Evolutionary conservation across 2,113 vertebrate species (phyloP).

Genomic region (Turdus rufiventris): DNA sequence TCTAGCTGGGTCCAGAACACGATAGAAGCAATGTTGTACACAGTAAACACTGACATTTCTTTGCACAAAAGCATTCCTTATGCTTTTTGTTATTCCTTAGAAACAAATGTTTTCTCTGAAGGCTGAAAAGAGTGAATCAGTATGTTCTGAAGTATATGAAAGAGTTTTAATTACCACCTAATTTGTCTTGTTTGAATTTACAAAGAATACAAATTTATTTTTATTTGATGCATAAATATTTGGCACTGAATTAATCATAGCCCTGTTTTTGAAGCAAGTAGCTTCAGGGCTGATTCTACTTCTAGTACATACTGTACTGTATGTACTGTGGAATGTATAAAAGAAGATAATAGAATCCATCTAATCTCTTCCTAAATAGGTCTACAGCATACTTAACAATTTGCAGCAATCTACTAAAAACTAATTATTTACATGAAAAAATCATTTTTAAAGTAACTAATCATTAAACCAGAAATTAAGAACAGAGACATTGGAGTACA

Average conservation of each 20-base stretch:
- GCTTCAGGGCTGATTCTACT: slow-evolving; percentile 4
- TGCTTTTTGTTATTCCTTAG: not conserved
- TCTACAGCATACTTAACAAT: not conserved
- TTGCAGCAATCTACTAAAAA: not conserved
- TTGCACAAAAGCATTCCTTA: not conserved
- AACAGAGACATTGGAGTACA: not conserved
- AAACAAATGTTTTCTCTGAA: not conserved
- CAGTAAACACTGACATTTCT: not conserved
- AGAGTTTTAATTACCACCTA: not conserved
- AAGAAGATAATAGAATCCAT: not conserved
- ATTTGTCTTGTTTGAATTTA: slow-evolving; percentile 20
- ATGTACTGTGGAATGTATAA: not conserved
- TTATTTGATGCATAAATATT: not conserved
- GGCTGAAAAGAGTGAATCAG: not conserved
- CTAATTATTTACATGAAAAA: not conserved
- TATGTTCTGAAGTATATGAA: not conserved
- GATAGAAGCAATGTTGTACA: not conserved
- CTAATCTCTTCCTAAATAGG: not conserved
- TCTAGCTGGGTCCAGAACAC: not conserved
- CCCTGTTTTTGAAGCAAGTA: slow-evolving; percentile 19
- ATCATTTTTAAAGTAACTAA: not conserved
- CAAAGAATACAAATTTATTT: not conserved
- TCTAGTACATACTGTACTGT: not conserved
- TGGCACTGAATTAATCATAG: slow-evolving; percentile 26
- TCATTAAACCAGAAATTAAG: not conserved